phyloP scores from a whole-genome alignment of 2,113 vertebrate species.

The Vidua chalybeata region DNA sequence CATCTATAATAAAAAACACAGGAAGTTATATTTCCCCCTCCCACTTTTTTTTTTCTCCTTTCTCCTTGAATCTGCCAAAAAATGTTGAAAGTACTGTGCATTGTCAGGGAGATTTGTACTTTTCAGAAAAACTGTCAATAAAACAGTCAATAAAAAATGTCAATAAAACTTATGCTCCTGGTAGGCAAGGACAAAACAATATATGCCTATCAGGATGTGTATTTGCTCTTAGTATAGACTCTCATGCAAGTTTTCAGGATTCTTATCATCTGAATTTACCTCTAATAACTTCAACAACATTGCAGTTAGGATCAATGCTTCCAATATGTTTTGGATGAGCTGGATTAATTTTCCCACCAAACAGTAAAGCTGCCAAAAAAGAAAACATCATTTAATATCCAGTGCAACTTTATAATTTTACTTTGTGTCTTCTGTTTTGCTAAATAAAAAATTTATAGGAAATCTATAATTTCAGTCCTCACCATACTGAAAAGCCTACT shows the following conservation, averaged over 20 bases:
- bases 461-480: not conserved
- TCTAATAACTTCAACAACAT: conserved; percentile 89
- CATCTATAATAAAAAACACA: conserved; percentile 80
- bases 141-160: no score
- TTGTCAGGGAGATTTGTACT: not conserved
- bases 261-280: conserved; percentile 74
- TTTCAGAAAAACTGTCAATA: not conserved
- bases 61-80: not conserved
- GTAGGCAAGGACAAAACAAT: not conserved
- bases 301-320: conserved; percentile 92
- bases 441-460: not conserved
- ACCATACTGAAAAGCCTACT: not conserved
- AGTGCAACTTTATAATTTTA: not conserved
- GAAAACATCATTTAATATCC: not conserved
- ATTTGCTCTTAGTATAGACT: not conserved
- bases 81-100: not conserved
- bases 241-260: not conserved
- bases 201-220: not conserved
- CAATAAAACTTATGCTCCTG: not conserved
- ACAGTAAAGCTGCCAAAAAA: conserved; percentile 85
- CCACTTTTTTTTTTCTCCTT: not conserved
- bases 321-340: conserved; percentile 97
- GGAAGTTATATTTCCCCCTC: not conserved
- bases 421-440: not conserved
- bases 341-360: conserved; percentile 91